Evolutionary conservation across 2,888 invertebrate genomes (phyloP), one percentile per base, ranked within the genome.

Genomic region (Cephus runcator): DNA sequence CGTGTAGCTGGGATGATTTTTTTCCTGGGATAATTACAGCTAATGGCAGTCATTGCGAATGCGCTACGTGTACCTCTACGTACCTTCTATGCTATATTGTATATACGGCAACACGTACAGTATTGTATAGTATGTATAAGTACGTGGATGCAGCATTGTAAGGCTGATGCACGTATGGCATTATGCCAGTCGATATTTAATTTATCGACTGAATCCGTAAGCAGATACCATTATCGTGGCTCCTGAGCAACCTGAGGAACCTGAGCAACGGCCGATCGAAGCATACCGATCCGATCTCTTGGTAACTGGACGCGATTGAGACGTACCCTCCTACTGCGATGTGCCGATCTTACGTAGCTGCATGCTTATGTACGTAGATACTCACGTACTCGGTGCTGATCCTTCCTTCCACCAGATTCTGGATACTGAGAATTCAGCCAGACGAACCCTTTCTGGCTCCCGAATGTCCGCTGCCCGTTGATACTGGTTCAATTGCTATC

Each of bases 11-110:
- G 73, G 35, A 79, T 81, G 75, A 83, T 84, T 85, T 86, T 84
- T 85, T 81, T 78, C 81, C 69, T 69, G 31, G 81, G 85, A 86
- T 89, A 89, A 89, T 90, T 89, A 85, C 88, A 84, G 88, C 87
- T 88, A 90, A 90, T 90, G 89, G 86, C 83, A 85, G 84, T 87
- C 85, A 82, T 85, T 82, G 87, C 79, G 82, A 86, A 86, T 86
- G 84, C 84, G 81, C 76, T 78, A 77, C 77, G 69, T 69, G 69
- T 69, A 69, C 33, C 15, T 40, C 40, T 15, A 6, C 40, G 40
- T 40, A 40, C 40, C 40, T 40, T 15, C 15, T 15, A 40, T 15
- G 40, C 40, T 40, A 40, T 40, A 40, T 40, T 15, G 40, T 40
- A 15, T 40, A 15, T 40, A 15, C 4, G 40, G 40, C 6, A 40